Percentiles rank a stretch among this genome's conserved stretches.
Conservation (phyloP, 1,140 invertebrate species). For the Drosophila yakuba region DNA sequence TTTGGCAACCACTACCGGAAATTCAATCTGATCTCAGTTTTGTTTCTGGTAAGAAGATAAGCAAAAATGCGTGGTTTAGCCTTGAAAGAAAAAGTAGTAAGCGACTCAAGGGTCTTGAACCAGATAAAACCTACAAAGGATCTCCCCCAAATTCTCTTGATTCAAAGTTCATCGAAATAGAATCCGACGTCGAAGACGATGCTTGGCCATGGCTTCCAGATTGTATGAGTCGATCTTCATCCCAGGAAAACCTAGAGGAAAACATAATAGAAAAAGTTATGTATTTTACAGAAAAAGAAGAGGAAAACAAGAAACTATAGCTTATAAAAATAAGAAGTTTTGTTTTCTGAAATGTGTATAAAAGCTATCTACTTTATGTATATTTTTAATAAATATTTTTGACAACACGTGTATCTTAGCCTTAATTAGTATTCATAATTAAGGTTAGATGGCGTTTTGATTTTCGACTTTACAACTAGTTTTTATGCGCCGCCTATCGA, state of each 20-base stretch:
- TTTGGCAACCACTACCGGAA: too few species aligned
- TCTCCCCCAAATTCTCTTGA: not conserved
- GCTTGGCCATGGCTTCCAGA: not conserved
- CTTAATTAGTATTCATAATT: too few species aligned
- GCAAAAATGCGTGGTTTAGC: not conserved
- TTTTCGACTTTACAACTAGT: not conserved
- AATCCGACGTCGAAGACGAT: not conserved
- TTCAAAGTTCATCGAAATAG: too few species aligned
- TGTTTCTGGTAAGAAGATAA: fast-evolving
- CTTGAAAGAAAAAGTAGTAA: conserved; percentile 4
- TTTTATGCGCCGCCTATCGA: conserved; percentile 4
- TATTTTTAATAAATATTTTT: conserved; percentile 3
- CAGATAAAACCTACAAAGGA: not conserved
- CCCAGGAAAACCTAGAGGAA: not conserved
- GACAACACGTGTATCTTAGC: not conserved
- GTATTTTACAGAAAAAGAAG: too few species aligned
- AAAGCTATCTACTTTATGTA: not conserved
- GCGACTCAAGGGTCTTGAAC: fast-evolving
- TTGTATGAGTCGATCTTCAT: not conserved
- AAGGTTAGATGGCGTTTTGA: too few species aligned
- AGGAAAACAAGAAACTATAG: too few species aligned
- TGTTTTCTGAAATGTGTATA: not conserved
- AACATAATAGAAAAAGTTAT: not conserved
- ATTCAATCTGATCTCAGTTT: not conserved
- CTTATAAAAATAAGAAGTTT: not conserved